Conservation (phyloP, 2,888 invertebrate species). For the Trichogramma evanescens region DNA sequence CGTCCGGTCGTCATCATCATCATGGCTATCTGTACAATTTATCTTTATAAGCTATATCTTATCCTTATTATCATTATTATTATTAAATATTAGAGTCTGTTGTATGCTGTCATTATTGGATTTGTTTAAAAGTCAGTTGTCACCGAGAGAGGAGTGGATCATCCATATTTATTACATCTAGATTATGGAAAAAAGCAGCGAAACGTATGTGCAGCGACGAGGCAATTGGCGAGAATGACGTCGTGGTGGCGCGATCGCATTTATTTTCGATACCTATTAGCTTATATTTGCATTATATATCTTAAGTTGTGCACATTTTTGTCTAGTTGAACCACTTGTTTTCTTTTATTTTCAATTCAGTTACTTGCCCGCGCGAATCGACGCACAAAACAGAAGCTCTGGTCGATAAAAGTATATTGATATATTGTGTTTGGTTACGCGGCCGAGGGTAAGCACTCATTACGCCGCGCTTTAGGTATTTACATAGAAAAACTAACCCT, state of each 20-base stretch:
- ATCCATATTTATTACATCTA: no score
- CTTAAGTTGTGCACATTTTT: no score
- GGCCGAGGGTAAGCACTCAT: constrained; percentile 41
- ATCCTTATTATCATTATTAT: no score
- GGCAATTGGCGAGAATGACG: neutral
- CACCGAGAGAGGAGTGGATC: no score
- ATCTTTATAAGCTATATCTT: no score
- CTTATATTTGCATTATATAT: no score
- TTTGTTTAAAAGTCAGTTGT: no score
- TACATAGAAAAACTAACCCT: constrained; percentile 46
- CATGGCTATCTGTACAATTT: no score
- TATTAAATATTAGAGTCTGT: no score
- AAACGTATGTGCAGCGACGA: neutral
- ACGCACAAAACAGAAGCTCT: constrained; percentile 39
- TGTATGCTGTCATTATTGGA: no score
- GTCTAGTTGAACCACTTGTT: neutral
- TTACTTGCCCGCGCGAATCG: constrained; percentile 25
- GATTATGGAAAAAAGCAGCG: neutral
- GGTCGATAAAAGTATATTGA: constrained; percentile 43
- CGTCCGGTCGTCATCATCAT: neutral
- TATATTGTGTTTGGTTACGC: constrained; percentile 43
- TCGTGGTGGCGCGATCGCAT: neutral
- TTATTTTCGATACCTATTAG: neutral
- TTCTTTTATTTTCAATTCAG: neutral
- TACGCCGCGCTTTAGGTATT: constrained; percentile 34